Evolutionary conservation across 2,797 vertebrate species (phyloP).

Genomic region (Pseudochirops corinnae): DNA sequence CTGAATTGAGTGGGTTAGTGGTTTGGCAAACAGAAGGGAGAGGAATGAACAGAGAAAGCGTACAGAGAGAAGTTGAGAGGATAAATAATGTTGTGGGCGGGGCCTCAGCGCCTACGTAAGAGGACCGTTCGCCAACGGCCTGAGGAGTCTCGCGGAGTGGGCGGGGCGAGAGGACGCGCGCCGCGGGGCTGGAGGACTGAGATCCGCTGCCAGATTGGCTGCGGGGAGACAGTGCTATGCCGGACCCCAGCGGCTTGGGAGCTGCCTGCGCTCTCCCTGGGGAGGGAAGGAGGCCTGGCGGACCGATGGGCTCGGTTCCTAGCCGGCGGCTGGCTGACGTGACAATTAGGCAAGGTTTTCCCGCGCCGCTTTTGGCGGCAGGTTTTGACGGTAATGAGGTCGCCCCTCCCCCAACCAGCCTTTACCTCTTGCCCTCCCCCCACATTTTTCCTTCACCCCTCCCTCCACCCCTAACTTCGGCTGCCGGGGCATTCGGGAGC

Average conservation of each 20-base stretch:
- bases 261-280: too few species aligned
- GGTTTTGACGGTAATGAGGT: not conserved
- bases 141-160: not conserved
- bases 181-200: not conserved
- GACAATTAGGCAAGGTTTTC: not conserved
- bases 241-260: not conserved
- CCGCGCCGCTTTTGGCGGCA: not conserved
- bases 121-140: not conserved
- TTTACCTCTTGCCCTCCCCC: not conserved
- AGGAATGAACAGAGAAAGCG: not conserved
- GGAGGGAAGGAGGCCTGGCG: not conserved
- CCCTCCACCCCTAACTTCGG: too few species aligned
- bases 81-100: not conserved
- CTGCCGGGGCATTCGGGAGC: too few species aligned
- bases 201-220: not conserved
- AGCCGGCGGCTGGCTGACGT: not conserved
- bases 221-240: not conserved
- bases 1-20: not conserved
- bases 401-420: not conserved
- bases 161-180: not conserved
- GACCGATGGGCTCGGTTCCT: not conserved
- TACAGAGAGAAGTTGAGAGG: not conserved
- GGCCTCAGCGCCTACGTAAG: not conserved
- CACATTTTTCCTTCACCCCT: not conserved
- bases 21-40: not conserved